Evolutionary conservation across 1,140 invertebrate genomes (phyloP).

Genomic region (Cryptotermes secundus): DNA sequence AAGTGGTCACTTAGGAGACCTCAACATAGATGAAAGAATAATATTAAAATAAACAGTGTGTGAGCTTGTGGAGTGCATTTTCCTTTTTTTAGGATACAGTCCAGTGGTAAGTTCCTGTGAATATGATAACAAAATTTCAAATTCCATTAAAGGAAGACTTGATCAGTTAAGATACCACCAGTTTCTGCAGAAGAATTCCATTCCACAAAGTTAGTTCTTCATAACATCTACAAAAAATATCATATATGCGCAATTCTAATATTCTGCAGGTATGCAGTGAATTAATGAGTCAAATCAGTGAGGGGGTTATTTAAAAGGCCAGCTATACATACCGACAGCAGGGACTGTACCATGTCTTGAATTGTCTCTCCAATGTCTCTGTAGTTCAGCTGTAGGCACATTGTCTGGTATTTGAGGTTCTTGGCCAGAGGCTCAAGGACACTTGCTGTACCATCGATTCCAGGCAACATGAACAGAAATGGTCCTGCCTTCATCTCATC

Average conservation of each 20-base stretch:
- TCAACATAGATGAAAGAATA: no score
- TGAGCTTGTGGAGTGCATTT: no score
- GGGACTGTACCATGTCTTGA: background rate
- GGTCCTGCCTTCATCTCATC: conserved; percentile 43
- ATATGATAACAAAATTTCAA: background rate
- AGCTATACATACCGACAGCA: background rate
- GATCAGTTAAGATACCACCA: background rate
- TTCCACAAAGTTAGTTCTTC: background rate
- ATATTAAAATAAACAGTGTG: no score
- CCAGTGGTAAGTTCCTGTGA: no score
- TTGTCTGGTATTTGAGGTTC: conserved; percentile 60
- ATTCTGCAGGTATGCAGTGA: no score
- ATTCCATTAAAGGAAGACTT: background rate
- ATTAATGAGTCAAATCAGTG: background rate
- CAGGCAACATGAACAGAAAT: conserved; percentile 74
- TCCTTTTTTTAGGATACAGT: no score
- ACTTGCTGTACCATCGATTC: conserved; percentile 71
- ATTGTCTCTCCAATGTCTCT: conserved; percentile 39
- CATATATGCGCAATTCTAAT: no score
- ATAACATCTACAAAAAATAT: background rate
- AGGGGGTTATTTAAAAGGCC: background rate
- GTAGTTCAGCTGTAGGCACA: conserved; percentile 64
- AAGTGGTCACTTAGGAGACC: no score
- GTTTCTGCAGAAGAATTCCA: background rate
- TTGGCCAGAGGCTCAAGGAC: conserved; percentile 58